Percentiles rank a stretch among this genome's conserved stretches.
These are phyloP conservation scores for Echinometra lucunter DNA, from an alignment of 53 echinoderm and acorn worm species.

Conservation along the genomic window DNA sequence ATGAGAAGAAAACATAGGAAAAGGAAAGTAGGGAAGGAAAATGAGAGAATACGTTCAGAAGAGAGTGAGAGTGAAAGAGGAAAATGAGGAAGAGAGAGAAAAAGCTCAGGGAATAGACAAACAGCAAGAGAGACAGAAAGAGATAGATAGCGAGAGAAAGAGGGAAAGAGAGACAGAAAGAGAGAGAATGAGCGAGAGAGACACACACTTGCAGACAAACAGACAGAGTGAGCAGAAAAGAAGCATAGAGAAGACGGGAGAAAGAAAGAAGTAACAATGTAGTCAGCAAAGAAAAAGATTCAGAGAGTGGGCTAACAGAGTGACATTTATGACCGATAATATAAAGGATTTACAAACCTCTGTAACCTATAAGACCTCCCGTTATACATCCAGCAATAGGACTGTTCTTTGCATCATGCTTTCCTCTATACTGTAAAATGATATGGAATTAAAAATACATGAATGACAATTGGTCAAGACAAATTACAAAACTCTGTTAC, in stretches of 20 bases:
- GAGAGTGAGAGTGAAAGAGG: background rate
- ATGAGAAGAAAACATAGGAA: too few species aligned
- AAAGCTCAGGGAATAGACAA: background rate
- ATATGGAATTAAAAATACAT: background rate
- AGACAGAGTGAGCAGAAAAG: too few species aligned
- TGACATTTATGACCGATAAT: background rate
- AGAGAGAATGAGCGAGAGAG: background rate
- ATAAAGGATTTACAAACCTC: slow-evolving; percentile 72
- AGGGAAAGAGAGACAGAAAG: too few species aligned
- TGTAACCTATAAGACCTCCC: slow-evolving; percentile 92
- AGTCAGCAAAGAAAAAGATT: too few species aligned
- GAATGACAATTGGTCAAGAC: background rate
- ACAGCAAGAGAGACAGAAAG: background rate
- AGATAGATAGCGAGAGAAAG: background rate
- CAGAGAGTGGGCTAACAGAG: too few species aligned
- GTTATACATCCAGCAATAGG: slow-evolving; percentile 97
- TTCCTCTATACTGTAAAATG: slow-evolving; percentile 80
- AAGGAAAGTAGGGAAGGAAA: too few species aligned
- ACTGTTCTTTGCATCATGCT: slow-evolving; percentile 93
- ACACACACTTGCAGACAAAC: background rate
- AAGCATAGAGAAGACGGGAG: too few species aligned
- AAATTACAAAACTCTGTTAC: too few species aligned
- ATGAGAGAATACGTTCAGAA: too few species aligned
- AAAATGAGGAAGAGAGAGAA: background rate
- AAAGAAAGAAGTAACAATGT: too few species aligned